A percentile compares a stretch with the other conserved stretches of the same genome.
phyloP scores from a whole-genome alignment of 2,888 invertebrate species.

The Rugalucina vietnamica region DNA sequence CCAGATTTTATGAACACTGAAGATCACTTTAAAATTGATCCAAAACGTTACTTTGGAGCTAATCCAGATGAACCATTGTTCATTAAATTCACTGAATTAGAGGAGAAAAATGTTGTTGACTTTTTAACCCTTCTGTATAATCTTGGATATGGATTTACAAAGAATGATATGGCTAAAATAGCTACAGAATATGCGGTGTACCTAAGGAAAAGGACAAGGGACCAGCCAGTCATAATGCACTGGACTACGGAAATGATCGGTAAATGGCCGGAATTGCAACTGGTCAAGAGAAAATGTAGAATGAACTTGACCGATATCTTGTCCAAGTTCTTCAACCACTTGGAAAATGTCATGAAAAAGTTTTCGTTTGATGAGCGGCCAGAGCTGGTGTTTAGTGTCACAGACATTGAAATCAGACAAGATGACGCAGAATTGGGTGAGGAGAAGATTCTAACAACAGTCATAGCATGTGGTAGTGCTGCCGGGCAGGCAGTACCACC shows the following conservation, averaged over 20 bases:
- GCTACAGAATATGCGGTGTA: not conserved
- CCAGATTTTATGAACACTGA: too few relatives aligned
- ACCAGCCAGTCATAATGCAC: not conserved
- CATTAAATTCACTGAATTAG: not conserved
- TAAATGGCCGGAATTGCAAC: not conserved
- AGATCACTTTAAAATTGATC: not conserved
- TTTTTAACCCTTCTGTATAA: not conserved
- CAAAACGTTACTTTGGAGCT: not conserved
- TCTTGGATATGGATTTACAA: not conserved
- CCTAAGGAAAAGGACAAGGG: not conserved
- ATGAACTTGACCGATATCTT: not conserved
- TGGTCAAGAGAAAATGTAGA: not conserved
- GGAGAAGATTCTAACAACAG: not conserved
- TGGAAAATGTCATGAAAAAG: not conserved
- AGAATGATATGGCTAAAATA: not conserved
- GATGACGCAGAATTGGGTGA: not conserved
- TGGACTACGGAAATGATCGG: not conserved
- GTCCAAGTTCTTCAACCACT: not conserved
- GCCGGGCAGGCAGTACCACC: not conserved
- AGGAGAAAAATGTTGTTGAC: not conserved
- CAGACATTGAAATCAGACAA: not conserved
- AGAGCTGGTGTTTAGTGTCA: not conserved
- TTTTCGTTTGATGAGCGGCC: not conserved
- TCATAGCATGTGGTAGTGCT: not conserved
- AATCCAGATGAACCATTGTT: not conserved